Conservation (phyloP, 1,140 invertebrate species). For the Drosophila subpulchrella region DNA sequence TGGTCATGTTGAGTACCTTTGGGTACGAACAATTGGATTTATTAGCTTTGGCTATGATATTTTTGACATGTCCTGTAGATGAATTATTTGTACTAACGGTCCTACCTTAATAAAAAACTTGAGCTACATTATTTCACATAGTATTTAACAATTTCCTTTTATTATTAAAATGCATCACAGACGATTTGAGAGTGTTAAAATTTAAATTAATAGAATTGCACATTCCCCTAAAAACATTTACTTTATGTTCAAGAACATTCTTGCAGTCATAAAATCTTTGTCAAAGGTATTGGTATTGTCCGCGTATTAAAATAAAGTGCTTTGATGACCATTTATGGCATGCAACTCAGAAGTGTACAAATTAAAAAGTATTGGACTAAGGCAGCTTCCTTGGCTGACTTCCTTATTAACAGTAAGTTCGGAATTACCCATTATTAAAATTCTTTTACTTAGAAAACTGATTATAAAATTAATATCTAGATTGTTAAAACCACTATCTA, state of each 20-base stretch:
- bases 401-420: slow-evolving; percentile 1
- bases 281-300: background rate
- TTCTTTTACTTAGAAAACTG: background rate
- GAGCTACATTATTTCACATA: too few species aligned
- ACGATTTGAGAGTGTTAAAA: background rate
- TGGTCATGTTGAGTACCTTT: too few species aligned
- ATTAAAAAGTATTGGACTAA: background rate
- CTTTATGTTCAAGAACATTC: slow-evolving; percentile 4
- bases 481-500: background rate
- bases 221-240: background rate
- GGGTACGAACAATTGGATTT: too few species aligned
- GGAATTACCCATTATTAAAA: slow-evolving; percentile 1
- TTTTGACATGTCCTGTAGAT: background rate
- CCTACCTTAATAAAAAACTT: slow-evolving; percentile 3
- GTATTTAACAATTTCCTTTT: background rate
- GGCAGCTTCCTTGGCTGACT: slow-evolving; percentile 2
- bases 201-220: background rate
- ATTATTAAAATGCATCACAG: background rate
- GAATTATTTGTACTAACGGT: background rate
- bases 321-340: background rate
- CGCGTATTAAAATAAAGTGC: background rate
- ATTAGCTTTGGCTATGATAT: background rate
- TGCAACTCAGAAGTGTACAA: too few species aligned
- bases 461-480: slow-evolving; percentile 1
- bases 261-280: slow-evolving; percentile 1